Conservation (phyloP, 2,113 vertebrate species). For the Gnathonemus echidnorhynchus region DNA sequence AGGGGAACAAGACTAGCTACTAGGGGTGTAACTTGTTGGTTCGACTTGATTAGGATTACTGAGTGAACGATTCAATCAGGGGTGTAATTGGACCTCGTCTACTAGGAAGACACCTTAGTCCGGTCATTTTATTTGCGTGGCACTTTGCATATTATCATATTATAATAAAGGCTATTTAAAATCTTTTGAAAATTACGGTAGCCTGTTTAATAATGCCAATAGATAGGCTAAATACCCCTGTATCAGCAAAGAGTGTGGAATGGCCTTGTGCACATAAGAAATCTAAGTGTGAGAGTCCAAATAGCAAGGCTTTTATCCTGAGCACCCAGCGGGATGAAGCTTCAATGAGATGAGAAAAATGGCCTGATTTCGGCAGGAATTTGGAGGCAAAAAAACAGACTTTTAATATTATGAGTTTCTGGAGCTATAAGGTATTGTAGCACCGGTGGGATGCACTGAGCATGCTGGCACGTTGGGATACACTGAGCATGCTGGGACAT, state of each 20-base stretch:
- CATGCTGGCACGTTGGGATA: too few relatives aligned
- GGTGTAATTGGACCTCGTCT: background rate
- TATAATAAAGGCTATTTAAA: background rate
- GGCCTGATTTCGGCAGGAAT: too few relatives aligned
- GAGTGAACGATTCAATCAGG: background rate
- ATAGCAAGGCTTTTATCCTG: too few relatives aligned
- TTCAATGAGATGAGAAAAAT: too few relatives aligned
- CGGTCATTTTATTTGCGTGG: background rate
- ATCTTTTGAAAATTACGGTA: background rate
- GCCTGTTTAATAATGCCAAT: background rate
- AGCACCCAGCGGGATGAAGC: too few relatives aligned
- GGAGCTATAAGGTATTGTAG: too few relatives aligned
- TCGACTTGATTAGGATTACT: background rate
- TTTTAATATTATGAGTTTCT: too few relatives aligned
- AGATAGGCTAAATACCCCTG: background rate
- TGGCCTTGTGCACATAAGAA: background rate
- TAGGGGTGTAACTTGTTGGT: too few relatives aligned
- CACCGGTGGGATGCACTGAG: too few relatives aligned
- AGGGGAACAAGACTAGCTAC: too few relatives aligned
- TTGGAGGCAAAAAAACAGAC: too few relatives aligned
- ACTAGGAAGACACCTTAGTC: background rate
- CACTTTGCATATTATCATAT: background rate
- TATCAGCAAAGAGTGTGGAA: background rate
- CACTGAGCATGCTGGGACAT: too few relatives aligned
- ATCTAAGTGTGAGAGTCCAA: background rate